phyloP scores from a whole-genome alignment of 2,797 vertebrate genomes.

The Gila robusta region DNA sequence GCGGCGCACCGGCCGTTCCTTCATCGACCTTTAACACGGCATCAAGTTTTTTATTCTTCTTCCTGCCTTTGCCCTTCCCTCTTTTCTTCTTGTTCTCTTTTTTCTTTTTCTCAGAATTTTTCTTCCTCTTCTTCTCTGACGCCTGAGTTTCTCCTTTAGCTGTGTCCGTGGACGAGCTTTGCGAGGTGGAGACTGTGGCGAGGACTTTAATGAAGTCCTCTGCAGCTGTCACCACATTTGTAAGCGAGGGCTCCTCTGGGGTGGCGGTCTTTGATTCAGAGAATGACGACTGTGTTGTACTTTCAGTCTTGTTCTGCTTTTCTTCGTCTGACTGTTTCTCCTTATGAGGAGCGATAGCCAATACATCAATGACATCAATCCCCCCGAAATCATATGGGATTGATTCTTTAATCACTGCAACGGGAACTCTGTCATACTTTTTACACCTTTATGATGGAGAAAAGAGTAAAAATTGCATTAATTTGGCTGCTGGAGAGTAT shows the following conservation, averaged over 20 bases:
- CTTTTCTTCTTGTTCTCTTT: conserved; percentile 72
- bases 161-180: conserved; percentile 73
- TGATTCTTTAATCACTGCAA: conserved; percentile 85
- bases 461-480: conserved; percentile 2
- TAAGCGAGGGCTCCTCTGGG: conserved; percentile 74
- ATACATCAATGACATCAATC: conserved; percentile 82
- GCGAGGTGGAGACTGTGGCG: conserved; percentile 83
- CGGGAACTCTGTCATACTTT: conserved; percentile 82
- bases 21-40: conserved; percentile 67
- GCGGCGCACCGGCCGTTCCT: conserved; percentile 54
- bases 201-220: conserved; percentile 84
- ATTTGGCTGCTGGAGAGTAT: background rate
- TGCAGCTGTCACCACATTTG: conserved; percentile 75
- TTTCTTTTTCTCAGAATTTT: conserved; percentile 80
- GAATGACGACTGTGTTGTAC: conserved; percentile 59
- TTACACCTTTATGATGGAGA: conserved; percentile 81
- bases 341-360: conserved; percentile 71
- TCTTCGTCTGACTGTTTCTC: conserved; percentile 56
- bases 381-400: conserved; percentile 87
- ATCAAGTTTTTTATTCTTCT: conserved; percentile 71
- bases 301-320: conserved; percentile 64
- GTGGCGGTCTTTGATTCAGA: conserved; percentile 55
- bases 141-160: conserved; percentile 68
- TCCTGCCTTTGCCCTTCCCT: conserved; percentile 74
- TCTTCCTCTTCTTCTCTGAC: conserved; percentile 72